Conservation (phyloP, 2,113 vertebrate genomes). For the Xiphophorus hellerii region DNA sequence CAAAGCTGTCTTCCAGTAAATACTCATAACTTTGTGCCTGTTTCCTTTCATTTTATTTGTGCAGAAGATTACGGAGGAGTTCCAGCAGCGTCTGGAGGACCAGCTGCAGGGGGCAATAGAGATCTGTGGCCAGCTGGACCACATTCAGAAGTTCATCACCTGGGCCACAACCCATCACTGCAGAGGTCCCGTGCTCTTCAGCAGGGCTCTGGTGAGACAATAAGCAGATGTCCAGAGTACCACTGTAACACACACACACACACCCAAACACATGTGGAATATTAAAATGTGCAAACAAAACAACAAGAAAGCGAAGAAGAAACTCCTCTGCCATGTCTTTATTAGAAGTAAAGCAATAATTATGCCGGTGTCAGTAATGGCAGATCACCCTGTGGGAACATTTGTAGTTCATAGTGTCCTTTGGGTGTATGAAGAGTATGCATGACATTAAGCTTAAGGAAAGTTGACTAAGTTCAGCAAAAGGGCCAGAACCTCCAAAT, state of each 20-base stretch:
- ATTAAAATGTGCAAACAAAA: constrained; percentile 2
- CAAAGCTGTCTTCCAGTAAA: constrained; percentile 20
- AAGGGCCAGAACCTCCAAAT: constrained; percentile 1
- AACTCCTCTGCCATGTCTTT: background rate
- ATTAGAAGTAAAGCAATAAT: background rate
- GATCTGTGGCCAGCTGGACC: constrained; percentile 91
- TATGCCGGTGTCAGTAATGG: background rate
- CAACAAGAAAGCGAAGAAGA: background rate
- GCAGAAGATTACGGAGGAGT: constrained; percentile 91
- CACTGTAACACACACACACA: constrained; percentile 1
- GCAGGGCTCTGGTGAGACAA: constrained; percentile 89
- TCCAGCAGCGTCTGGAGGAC: constrained; percentile 89
- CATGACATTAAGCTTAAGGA: constrained; percentile 1
- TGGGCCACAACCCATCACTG: constrained; percentile 94
- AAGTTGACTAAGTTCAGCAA: constrained; percentile 11
- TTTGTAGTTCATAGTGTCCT: background rate
- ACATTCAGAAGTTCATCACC: constrained; percentile 95
- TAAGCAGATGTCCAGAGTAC: constrained; percentile 7
- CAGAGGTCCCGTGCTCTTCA: constrained; percentile 93
- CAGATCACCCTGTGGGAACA: background rate
- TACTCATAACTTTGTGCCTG: constrained; percentile 8
- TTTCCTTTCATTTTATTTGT: constrained; percentile 31
- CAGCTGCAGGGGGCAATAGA: constrained; percentile 91
- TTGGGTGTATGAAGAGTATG: constrained; percentile 5
- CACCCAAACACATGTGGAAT: constrained; percentile 1